Evolutionary conservation across 2,888 invertebrate genomes (phyloP).

Genomic region (Campoplex nolae): DNA sequence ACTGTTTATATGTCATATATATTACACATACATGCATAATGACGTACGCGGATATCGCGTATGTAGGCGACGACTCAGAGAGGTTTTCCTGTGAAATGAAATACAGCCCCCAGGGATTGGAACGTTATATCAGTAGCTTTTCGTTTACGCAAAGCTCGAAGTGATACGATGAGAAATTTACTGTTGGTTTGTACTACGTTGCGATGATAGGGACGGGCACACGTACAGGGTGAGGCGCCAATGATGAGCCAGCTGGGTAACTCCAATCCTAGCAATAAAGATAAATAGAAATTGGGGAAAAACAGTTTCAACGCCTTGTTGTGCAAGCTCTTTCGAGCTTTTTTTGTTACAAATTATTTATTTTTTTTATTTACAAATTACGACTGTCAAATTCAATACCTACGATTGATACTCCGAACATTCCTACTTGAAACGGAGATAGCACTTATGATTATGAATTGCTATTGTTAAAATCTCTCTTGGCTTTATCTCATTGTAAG

Average conservation of each 20-base stretch:
- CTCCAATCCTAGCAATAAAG: neutral
- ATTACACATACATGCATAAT: neutral
- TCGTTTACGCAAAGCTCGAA: conserved; percentile 53
- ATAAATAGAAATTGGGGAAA: neutral
- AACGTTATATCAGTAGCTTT: conserved; percentile 61
- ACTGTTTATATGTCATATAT: neutral
- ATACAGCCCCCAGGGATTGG: conserved; percentile 64
- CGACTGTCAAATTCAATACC: neutral
- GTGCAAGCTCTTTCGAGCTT: neutral
- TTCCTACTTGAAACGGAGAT: too few species aligned
- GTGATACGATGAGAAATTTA: conserved; percentile 56
- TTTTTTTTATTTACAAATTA: neutral
- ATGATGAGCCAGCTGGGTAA: neutral
- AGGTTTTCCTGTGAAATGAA: conserved; percentile 56
- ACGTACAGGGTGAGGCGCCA: neutral
- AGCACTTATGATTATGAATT: too few species aligned
- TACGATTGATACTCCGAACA: neutral
- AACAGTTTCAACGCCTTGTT: neutral
- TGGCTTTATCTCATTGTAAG: neutral
- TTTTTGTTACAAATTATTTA: neutral
- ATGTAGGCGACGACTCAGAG: conserved; percentile 11
- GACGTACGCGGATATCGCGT: conserved; percentile 18
- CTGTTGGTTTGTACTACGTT: conserved; percentile 23
- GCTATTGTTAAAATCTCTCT: neutral
- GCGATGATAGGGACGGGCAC: conserved; percentile 8